phyloP scores from a whole-genome alignment of 2,888 invertebrate species.

The Drosophila cognata region DNA sequence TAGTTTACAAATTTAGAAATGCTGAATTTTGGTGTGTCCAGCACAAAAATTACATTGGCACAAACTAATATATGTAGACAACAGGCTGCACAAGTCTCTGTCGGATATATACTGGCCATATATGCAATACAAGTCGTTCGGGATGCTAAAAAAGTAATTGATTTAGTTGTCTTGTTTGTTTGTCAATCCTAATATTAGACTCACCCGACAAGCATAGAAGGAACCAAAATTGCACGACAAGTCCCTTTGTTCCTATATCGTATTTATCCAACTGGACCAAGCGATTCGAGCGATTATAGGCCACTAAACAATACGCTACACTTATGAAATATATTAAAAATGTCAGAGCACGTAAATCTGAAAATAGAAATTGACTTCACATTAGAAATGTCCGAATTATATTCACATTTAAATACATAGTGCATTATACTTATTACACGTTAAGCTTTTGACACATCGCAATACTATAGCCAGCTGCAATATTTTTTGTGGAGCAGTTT shows the following conservation, averaged over 20 bases:
- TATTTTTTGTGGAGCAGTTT: constrained; percentile 63
- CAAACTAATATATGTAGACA: constrained; percentile 42
- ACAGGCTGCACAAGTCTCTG: constrained; percentile 48
- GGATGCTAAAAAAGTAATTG: constrained; percentile 41
- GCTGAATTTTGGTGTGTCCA: constrained; percentile 55
- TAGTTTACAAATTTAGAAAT: constrained; percentile 40
- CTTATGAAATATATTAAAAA: constrained; percentile 59
- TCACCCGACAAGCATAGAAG: constrained; percentile 60
- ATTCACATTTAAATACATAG: neutral
- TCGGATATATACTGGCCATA: constrained; percentile 58
- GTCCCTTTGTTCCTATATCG: constrained; percentile 57
- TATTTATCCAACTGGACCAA: constrained; percentile 63
- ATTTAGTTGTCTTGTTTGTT: neutral
- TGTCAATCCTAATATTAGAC: neutral
- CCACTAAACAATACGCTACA: constrained; percentile 59
- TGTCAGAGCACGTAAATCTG: constrained; percentile 50
- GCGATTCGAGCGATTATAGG: constrained; percentile 67
- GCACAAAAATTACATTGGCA: constrained; percentile 46
- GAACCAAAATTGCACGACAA: constrained; percentile 58
- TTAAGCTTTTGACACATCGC: constrained; percentile 31
- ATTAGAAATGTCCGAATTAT: neutral
- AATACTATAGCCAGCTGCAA: constrained; percentile 59
- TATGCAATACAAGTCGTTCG: constrained; percentile 60
- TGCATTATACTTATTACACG: constrained; percentile 46
- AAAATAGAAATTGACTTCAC: constrained; percentile 1